These are phyloP conservation scores for Corythaixoides concolor DNA, from an alignment of 2,113 vertebrate genomes.

Conservation along the genomic window DNA sequence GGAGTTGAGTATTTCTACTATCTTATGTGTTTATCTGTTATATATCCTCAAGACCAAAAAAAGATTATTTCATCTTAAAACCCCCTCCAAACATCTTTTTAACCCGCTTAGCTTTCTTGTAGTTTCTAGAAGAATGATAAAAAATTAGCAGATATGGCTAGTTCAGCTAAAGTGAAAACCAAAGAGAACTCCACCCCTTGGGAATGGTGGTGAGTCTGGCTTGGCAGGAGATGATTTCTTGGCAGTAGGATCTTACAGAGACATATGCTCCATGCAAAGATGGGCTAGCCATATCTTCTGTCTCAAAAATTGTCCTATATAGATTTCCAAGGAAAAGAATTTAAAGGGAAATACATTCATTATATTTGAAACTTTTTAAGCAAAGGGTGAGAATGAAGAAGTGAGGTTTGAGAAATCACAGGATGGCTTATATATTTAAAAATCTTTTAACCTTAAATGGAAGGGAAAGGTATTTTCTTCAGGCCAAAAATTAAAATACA, in stretches of 20 bases:
- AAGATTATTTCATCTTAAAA: not conserved
- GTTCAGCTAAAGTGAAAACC: not conserved
- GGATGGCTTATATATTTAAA: not conserved
- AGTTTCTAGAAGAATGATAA: not conserved
- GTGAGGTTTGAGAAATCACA: not conserved
- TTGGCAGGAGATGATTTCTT: conserved; percentile 21
- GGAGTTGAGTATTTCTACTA: not conserved
- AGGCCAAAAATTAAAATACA: not conserved
- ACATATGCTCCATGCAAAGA: not conserved
- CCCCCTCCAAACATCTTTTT: not conserved
- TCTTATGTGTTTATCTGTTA: not conserved
- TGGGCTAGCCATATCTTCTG: not conserved
- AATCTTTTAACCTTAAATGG: not conserved
- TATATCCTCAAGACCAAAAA: not conserved
- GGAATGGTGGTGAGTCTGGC: not conserved
- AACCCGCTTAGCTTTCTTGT: not conserved
- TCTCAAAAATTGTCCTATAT: not conserved
- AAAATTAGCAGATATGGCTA: not conserved
- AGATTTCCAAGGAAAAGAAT: not conserved
- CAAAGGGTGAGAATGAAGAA: not conserved
- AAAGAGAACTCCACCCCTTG: not conserved
- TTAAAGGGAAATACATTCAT: not conserved
- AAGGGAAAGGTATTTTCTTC: not conserved
- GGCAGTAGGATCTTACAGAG: not conserved
- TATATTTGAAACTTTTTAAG: not conserved